These are phyloP conservation scores for Heliangelus exortis DNA, from an alignment of 2,797 vertebrate genomes.

Conservation along the genomic window DNA sequence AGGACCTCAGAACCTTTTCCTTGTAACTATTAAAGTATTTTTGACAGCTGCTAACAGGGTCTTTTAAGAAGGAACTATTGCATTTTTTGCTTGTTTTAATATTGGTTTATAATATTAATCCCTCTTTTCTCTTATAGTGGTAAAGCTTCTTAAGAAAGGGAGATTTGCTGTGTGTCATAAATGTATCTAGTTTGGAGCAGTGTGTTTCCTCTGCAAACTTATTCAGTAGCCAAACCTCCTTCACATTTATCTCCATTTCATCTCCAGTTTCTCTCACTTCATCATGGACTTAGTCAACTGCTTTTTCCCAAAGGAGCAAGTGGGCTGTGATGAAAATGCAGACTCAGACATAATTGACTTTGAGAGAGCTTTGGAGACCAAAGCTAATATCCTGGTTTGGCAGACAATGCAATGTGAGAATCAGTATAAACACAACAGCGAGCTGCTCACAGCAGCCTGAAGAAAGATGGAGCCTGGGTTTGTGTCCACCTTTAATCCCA, in stretches of 20 bases:
- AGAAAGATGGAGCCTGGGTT: conserved; percentile 6
- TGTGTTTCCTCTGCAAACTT: background rate
- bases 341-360: conserved; percentile 6
- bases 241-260: conserved; percentile 17
- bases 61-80: background rate
- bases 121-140: background rate
- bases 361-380: conserved; percentile 11
- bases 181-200: background rate
- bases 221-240: background rate
- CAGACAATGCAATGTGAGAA: background rate
- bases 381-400: conserved; percentile 1
- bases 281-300: conserved; percentile 23
- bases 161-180: background rate
- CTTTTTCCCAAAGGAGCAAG: background rate
- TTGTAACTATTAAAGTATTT: background rate
- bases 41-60: background rate
- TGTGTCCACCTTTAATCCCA: background rate
- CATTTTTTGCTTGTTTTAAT: background rate
- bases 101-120: background rate
- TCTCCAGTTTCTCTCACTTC: conserved; percentile 19
- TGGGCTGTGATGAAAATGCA: background rate
- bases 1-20: background rate
- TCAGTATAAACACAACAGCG: accelerated
- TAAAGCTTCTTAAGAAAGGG: background rate
- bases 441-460: background rate